phyloP scores from a whole-genome alignment of 2,797 vertebrate genomes.

The Synaphobranchus kaupii region DNA sequence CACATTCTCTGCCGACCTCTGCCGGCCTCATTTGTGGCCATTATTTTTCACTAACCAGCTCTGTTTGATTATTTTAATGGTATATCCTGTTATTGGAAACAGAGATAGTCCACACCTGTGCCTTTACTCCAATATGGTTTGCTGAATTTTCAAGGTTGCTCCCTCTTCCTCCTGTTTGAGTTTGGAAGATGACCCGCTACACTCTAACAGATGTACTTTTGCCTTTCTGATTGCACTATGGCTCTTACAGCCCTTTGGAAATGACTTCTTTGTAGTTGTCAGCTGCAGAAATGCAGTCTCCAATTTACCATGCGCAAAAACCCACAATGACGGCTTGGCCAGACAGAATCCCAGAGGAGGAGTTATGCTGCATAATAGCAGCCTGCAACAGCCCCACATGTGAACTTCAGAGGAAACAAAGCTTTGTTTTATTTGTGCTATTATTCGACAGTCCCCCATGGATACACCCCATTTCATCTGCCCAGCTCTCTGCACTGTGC shows the following conservation, averaged over 20 bases:
- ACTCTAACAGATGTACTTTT: not conserved
- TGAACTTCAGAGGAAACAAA: conserved; percentile 27
- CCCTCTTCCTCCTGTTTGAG: not conserved
- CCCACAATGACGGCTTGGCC: conserved; percentile 14
- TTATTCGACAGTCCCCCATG: not conserved
- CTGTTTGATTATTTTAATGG: not conserved
- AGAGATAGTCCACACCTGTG: not conserved
- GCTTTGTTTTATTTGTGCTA: conserved; percentile 14
- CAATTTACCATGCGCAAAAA: conserved; percentile 12
- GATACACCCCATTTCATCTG: not conserved
- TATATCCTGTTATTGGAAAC: not conserved
- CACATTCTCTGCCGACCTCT: no score
- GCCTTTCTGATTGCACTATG: conserved; percentile 2
- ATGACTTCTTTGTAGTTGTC: conserved; percentile 1
- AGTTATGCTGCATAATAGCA: not conserved
- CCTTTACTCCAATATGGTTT: not conserved
- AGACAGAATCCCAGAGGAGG: conserved; percentile 19
- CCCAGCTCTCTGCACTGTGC: not conserved
- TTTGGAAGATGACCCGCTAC: not conserved
- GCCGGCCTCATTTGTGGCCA: not conserved
- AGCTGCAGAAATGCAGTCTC: conserved; percentile 18
- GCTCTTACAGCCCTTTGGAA: not conserved
- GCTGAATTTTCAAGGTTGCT: not conserved
- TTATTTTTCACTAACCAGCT: not conserved
- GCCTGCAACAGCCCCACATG: not conserved